Percentiles rank a stretch among this genome's conserved stretches.
These are phyloP conservation scores for Propithecus deckenii DNA, from an alignment of 2,797 vertebrate genomes.

Conservation along the genomic window DNA sequence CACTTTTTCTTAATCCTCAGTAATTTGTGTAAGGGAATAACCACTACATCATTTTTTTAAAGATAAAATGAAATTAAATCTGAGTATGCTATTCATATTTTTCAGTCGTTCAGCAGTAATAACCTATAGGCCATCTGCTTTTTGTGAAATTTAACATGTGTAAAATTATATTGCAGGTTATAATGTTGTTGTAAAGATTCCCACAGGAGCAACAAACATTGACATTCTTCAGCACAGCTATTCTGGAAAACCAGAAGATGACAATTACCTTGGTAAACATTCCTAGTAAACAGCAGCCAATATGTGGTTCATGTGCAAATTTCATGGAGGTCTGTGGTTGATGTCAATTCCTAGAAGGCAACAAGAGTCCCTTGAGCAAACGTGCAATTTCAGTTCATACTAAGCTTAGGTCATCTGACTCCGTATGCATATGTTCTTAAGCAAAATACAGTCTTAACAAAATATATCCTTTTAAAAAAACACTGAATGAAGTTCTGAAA, in stretches of 20 bases:
- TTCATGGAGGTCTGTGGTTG: slow-evolving; percentile 28
- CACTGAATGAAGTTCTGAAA: neutral
- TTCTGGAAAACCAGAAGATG: slow-evolving; percentile 96
- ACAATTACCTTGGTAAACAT: slow-evolving; percentile 97
- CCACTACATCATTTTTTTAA: neutral
- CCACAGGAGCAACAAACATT: slow-evolving; percentile 95
- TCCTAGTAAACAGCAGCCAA: slow-evolving; percentile 16
- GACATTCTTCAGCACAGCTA: slow-evolving; percentile 97
- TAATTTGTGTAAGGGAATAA: neutral
- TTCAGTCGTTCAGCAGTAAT: neutral
- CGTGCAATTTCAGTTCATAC: neutral
- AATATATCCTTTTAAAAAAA: neutral
- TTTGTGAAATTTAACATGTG: slow-evolving; percentile 65
- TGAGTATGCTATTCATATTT: neutral
- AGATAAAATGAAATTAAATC: neutral
- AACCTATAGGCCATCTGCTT: neutral
- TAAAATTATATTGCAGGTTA: slow-evolving; percentile 90
- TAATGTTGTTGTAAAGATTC: slow-evolving; percentile 94
- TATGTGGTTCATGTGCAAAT: slow-evolving; percentile 10
- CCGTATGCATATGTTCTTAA: neutral
- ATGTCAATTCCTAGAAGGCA: neutral
- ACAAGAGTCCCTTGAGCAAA: slow-evolving; percentile 6
- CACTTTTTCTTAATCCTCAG: neutral
- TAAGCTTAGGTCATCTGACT: neutral
- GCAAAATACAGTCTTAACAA: neutral